Percentiles rank a stretch among this genome's conserved stretches.
These are phyloP conservation scores for Zeuzera pyrina DNA, from an alignment of 2,888 invertebrate genomes.

Conservation along the genomic window DNA sequence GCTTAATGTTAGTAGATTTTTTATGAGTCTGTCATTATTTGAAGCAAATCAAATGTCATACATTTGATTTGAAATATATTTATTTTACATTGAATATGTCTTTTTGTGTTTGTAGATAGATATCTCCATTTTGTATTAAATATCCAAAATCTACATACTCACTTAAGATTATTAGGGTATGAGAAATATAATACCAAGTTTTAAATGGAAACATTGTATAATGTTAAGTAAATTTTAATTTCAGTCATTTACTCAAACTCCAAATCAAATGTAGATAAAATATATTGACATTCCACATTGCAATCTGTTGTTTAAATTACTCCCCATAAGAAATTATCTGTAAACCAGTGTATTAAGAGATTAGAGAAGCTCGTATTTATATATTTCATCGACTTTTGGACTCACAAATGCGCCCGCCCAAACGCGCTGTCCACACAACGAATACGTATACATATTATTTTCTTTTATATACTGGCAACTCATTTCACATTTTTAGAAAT, in stretches of 20 bases:
- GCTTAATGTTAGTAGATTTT: conserved; percentile 71
- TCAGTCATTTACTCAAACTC: conserved; percentile 57
- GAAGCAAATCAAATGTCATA: conserved; percentile 70
- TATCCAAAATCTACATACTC: conserved; percentile 37
- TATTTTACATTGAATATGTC: conserved; percentile 69
- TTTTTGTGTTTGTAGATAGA: conserved; percentile 71
- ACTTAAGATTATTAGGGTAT: conserved; percentile 31
- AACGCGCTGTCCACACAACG: too few species aligned
- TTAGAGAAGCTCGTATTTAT: too few species aligned
- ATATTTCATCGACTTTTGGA: too few species aligned
- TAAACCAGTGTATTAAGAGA: too few species aligned
- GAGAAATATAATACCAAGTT: conserved; percentile 34
- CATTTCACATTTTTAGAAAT: too few species aligned
- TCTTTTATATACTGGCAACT: too few species aligned
- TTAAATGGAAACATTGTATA: conserved; percentile 51
- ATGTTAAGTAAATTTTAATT: conserved; percentile 60
- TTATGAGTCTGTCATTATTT: conserved; percentile 62
- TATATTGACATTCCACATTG: conserved; percentile 73
- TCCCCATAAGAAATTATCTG: conserved; percentile 12
- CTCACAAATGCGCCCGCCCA: too few species aligned
- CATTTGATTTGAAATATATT: conserved; percentile 73
- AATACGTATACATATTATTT: too few species aligned
- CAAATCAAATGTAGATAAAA: conserved; percentile 69
- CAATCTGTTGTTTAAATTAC: conserved; percentile 65
- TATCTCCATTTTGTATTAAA: conserved; percentile 50